A percentile compares a stretch with the other conserved stretches of the same genome.
phyloP scores from a whole-genome alignment of 2,113 vertebrate species.

The Heloderma charlesbogerti region DNA sequence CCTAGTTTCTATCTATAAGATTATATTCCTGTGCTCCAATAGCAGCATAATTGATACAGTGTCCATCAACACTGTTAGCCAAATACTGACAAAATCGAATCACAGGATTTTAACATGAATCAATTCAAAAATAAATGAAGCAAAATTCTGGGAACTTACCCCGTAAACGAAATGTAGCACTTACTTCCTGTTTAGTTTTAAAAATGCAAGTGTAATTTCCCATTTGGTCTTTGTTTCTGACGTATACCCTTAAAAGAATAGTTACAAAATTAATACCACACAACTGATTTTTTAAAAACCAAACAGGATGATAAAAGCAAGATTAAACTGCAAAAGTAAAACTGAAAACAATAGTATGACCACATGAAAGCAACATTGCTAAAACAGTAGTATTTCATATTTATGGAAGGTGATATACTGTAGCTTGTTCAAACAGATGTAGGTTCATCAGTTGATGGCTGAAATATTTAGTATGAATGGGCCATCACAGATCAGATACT shows the following conservation, averaged over 20 bases:
- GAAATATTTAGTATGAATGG: neutral
- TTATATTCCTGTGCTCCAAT: neutral
- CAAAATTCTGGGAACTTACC: constrained; percentile 66
- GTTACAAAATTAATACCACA: neutral
- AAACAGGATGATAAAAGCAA: neutral
- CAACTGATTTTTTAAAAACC: neutral
- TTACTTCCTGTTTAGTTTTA: constrained; percentile 53
- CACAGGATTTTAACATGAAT: neutral
- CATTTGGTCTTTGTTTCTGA: constrained; percentile 60
- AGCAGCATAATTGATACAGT: neutral
- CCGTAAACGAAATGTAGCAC: constrained; percentile 71
- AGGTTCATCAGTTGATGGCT: neutral
- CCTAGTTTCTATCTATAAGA: neutral
- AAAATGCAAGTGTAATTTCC: constrained; percentile 75
- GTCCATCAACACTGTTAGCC: neutral
- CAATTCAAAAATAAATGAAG: neutral
- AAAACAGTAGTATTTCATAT: neutral
- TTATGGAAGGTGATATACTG: neutral
- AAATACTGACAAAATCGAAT: neutral
- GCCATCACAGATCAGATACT: neutral
- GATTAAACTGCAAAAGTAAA: neutral
- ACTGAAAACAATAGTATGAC: neutral
- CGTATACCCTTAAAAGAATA: constrained; percentile 59
- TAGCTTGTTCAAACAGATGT: neutral
- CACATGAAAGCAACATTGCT: neutral